These are phyloP conservation scores for Erebia aethiops DNA, from an alignment of 2,888 invertebrate genomes.

Conservation along the genomic window DNA sequence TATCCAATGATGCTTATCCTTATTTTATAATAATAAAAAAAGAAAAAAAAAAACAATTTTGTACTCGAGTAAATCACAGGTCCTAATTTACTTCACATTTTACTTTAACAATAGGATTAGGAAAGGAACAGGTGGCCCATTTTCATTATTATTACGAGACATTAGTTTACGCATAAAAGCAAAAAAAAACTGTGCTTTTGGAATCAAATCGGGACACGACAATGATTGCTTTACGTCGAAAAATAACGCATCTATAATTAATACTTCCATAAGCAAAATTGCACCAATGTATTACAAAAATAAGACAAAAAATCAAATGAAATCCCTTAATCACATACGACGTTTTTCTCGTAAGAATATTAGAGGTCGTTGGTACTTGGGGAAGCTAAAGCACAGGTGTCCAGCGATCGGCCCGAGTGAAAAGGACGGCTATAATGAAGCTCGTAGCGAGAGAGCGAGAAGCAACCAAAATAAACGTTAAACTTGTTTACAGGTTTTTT, in stretches of 20 bases:
- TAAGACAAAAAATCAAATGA: conserved; percentile 54
- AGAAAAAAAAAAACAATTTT: conserved; percentile 52
- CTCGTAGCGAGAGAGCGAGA: conserved; percentile 58
- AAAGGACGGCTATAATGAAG: conserved; percentile 56
- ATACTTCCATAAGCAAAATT: conserved; percentile 45
- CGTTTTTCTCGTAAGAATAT: conserved; percentile 55
- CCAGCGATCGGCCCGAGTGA: conserved; percentile 76
- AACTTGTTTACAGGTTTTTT: conserved; percentile 79
- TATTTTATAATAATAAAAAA: conserved; percentile 21
- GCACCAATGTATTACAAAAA: conserved; percentile 43
- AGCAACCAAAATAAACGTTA: conserved; percentile 82
- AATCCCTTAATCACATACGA: conserved; percentile 52
- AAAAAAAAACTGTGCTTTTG: conserved; percentile 67
- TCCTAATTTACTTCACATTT: conserved; percentile 61
- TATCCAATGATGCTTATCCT: neutral
- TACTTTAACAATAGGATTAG: conserved; percentile 70
- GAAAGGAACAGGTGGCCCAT: conserved; percentile 73
- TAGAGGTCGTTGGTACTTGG: conserved; percentile 83
- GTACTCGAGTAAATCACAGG: conserved; percentile 49
- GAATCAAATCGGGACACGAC: conserved; percentile 83
- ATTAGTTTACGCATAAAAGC: conserved; percentile 75
- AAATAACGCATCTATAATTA: conserved; percentile 74
- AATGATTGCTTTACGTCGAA: conserved; percentile 78
- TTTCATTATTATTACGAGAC: conserved; percentile 77
- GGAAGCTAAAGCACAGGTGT: conserved; percentile 84